Evolutionary conservation across 2,113 vertebrate genomes (phyloP).

Genomic region (Struthidea cinerea): DNA sequence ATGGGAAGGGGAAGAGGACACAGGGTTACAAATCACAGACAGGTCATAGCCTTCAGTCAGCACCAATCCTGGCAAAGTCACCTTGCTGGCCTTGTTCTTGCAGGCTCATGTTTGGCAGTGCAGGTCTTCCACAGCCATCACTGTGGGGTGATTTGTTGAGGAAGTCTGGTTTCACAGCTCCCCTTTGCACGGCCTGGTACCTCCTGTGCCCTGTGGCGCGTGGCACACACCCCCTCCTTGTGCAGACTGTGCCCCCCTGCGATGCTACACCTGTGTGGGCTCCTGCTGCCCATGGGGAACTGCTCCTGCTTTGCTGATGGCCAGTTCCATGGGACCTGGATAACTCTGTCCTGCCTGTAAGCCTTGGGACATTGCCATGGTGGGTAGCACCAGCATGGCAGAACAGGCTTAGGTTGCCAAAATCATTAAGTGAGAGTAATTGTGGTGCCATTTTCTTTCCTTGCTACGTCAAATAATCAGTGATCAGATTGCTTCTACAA

Average conservation of each 20-base stretch:
- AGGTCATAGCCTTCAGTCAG: not conserved
- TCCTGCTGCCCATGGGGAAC: not conserved
- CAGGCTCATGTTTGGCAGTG: not conserved
- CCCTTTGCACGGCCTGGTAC: accelerated
- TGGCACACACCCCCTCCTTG: not conserved
- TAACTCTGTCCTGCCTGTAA: not conserved
- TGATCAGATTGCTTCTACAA: not conserved
- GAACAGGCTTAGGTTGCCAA: not conserved
- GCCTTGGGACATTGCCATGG: accelerated
- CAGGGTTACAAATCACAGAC: not conserved
- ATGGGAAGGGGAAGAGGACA: not conserved
- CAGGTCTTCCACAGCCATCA: not conserved
- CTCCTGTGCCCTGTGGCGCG: accelerated
- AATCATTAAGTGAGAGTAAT: not conserved
- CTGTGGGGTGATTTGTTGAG: not conserved
- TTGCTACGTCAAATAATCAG: not conserved
- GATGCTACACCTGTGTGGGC: accelerated
- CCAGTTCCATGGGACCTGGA: not conserved
- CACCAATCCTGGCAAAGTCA: not conserved
- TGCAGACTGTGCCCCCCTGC: not conserved
- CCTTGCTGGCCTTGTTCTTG: not conserved
- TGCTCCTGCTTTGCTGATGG: not conserved
- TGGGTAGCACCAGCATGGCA: not conserved
- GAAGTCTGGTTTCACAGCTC: not conserved
- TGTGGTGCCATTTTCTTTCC: not conserved